A percentile compares a stretch with the other conserved stretches of the same genome.
phyloP scores from a whole-genome alignment of 2,113 vertebrate genomes.

The Jacana jacana region DNA sequence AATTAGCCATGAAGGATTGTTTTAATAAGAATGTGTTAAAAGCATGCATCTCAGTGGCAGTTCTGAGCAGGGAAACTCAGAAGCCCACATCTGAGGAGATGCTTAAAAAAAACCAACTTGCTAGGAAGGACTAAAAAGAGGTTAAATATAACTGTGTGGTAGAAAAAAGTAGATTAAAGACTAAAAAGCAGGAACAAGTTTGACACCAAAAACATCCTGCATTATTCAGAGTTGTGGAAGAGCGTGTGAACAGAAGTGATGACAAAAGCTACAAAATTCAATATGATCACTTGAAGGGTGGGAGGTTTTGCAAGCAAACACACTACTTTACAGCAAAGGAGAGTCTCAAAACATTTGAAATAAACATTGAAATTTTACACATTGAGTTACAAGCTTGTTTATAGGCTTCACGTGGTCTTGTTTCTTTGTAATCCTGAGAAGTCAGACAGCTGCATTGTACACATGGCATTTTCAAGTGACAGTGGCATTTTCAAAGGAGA shows the following conservation, averaged over 20 bases:
- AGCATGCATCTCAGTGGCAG: not conserved
- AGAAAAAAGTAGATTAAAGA: not conserved
- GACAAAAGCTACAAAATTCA: constrained; percentile 50
- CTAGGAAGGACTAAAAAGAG: not conserved
- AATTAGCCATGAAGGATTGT: not conserved
- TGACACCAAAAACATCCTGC: not conserved
- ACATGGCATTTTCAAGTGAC: constrained; percentile 39
- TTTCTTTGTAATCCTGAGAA: constrained; percentile 16
- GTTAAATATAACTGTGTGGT: not conserved
- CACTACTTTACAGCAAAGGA: not conserved
- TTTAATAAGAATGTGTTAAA: constrained; percentile 12
- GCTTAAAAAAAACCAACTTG: not conserved
- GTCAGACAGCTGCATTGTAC: constrained; percentile 22
- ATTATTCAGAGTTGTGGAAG: constrained; percentile 17
- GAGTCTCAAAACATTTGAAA: constrained; percentile 38
- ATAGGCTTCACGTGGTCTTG: not conserved
- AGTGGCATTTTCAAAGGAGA: constrained; percentile 22
- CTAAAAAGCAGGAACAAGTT: not conserved
- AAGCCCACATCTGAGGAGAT: not conserved
- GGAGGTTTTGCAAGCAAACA: constrained; percentile 29
- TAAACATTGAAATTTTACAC: constrained; percentile 22
- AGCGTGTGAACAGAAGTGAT: constrained; percentile 22
- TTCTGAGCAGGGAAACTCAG: not conserved
- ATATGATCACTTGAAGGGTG: not conserved
- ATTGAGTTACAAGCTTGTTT: not conserved